Conservation (phyloP, 2,797 vertebrate species). For the Pseudotriccus pelzelni region DNA sequence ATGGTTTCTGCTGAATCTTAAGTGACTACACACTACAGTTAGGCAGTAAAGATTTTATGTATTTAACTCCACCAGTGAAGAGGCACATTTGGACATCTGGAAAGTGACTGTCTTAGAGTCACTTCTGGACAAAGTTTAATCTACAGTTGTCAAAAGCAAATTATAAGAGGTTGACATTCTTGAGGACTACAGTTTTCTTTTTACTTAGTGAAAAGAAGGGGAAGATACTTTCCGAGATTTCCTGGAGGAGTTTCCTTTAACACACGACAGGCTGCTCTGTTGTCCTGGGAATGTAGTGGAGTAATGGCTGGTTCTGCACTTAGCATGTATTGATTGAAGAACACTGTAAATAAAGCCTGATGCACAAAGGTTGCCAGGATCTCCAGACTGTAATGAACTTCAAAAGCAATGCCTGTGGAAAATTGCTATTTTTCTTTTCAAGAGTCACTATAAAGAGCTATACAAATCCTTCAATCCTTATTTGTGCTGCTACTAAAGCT, state of each 20-base stretch:
- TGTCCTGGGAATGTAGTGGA: not conserved
- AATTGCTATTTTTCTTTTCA: not conserved
- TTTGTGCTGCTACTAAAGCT: not conserved
- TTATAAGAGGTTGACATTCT: not conserved
- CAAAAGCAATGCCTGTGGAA: not conserved
- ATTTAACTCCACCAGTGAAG: not conserved
- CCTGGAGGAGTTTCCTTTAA: not conserved
- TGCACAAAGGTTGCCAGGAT: not conserved
- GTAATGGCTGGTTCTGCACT: not conserved
- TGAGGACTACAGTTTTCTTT: not conserved
- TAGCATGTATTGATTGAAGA: not conserved
- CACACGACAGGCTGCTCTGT: not conserved
- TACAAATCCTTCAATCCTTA: not conserved
- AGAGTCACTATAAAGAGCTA: not conserved
- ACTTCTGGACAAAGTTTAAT: not conserved
- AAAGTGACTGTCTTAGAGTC: not conserved
- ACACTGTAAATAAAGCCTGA: not conserved
- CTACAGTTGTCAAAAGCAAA: not conserved
- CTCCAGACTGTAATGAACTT: not conserved
- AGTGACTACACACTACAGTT: not conserved
- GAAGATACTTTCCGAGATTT: not conserved
- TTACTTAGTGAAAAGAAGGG: not conserved
- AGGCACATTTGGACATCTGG: not conserved
- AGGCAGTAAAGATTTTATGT: not conserved
- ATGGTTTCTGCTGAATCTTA: not conserved